Evolutionary conservation across 2,113 vertebrate species (phyloP).

Genomic region (Sardina pilchardus): DNA sequence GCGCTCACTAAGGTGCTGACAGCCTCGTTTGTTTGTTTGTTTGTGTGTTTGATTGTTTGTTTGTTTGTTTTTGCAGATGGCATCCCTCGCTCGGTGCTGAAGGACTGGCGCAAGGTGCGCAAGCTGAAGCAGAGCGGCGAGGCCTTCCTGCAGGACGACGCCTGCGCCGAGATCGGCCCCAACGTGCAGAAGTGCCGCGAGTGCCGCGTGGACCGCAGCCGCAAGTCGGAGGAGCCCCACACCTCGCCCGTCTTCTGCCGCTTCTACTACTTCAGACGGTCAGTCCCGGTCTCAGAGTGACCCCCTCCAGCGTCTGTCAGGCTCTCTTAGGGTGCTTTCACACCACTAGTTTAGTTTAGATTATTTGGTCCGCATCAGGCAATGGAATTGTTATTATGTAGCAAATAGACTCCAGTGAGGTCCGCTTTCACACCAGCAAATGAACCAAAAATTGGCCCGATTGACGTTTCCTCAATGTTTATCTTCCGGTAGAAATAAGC

Average conservation of each 20-base stretch:
- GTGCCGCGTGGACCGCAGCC: conserved; percentile 83
- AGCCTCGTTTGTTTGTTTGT: neutral
- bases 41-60: neutral
- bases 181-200: conserved; percentile 88
- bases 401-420: too few species aligned
- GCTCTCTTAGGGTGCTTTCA: too few species aligned
- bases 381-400: too few species aligned
- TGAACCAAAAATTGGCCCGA: too few species aligned
- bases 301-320: too few species aligned
- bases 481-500: too few species aligned
- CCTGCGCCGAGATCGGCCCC: conserved; percentile 85
- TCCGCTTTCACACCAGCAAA: too few species aligned
- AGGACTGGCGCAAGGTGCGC: conserved; percentile 89
- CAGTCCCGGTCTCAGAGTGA: conserved; percentile 48
- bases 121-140: conserved; percentile 86
- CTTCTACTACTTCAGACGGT: conserved; percentile 90
- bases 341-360: too few species aligned
- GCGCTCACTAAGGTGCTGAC: neutral
- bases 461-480: too few species aligned
- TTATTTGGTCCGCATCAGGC: too few species aligned
- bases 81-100: conserved; percentile 85
- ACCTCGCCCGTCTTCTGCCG: conserved; percentile 87
- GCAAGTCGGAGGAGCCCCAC: conserved; percentile 80
- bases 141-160: conserved; percentile 87
- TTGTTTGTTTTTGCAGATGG: conserved; percentile 79